phyloP scores from a whole-genome alignment of 2,888 invertebrate species.

The Andrena haemorrhoa region DNA sequence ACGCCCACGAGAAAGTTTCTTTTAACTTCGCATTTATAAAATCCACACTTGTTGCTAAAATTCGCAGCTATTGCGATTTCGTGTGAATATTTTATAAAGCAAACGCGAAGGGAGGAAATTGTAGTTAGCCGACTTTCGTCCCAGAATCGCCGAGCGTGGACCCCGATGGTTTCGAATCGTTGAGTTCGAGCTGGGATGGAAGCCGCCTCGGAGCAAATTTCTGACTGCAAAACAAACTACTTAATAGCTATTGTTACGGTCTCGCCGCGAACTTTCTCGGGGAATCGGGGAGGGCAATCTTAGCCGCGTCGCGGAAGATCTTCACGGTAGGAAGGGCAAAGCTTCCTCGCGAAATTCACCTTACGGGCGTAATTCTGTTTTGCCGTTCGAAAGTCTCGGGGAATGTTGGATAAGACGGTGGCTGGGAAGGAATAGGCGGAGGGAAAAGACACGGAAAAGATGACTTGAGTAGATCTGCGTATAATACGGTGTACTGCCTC shows the following conservation, averaged over 20 bases:
- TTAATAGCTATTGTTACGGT: conserved; percentile 77
- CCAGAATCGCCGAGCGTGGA: conserved; percentile 3
- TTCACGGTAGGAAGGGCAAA: conserved; percentile 11
- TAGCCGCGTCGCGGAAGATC: conserved; percentile 30
- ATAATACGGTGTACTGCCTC: no score
- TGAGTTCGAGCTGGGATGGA: conserved; percentile 22
- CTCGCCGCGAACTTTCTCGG: conserved; percentile 68
- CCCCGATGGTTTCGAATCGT: conserved; percentile 38
- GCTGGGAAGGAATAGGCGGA: neutral
- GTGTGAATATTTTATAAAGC: neutral
- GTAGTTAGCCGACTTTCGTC: neutral
- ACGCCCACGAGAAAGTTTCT: neutral
- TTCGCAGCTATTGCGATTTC: neutral
- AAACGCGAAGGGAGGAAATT: conserved; percentile 7
- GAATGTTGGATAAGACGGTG: conserved; percentile 35
- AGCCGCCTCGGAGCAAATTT: conserved; percentile 70
- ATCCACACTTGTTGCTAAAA: neutral
- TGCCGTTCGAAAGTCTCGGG: conserved; percentile 35
- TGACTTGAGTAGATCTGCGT: neutral
- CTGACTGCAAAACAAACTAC: conserved; percentile 78
- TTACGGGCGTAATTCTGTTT: conserved; percentile 55
- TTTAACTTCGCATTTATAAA: neutral
- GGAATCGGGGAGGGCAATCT: conserved; percentile 36
- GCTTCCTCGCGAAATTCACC: conserved; percentile 39
- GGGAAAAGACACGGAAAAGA: neutral